Evolutionary conservation across 2,888 invertebrate species (phyloP), one percentile per base, ranked within the genome.

Genomic region (Phorcus lineatus): DNA sequence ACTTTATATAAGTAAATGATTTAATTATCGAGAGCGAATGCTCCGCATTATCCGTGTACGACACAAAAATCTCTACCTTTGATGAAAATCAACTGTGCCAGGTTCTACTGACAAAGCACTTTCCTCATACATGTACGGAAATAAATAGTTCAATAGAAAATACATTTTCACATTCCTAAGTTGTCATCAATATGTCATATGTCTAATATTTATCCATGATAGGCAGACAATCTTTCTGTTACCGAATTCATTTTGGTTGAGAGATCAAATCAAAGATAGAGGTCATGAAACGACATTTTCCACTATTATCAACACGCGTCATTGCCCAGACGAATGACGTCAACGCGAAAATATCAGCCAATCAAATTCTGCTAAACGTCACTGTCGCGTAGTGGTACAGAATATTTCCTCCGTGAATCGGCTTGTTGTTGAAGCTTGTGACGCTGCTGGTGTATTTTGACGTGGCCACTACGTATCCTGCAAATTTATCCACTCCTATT

Each of bases 401-500:
- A 84, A 78, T 74, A 81, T 74, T 80, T 67, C 79, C 76, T 52
- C 54, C 87, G 86, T 78, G 85, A 82, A 77, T 87, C 88, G 87
- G 84, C 86, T 85, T 88, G 89, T 88, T 88, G 87, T 88, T 90
- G 83, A 79, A 84, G 85, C 86, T 85, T 89, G 88, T 91, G 91
- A 91, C 91, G 90, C 90, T 89, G 87, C 86, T 88, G 88, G 88
- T 91, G 91, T 91, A 90, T 86, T 90, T 92, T 93, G 92, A 93
- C 92, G 92, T 93, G 92, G 92, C 93, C 89, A 90, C 92, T 97
- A 97, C 97, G 96, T 97, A 96, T 96, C 95, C 91, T 95, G 95
- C 95, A 95, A 95, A 95, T 95, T 96, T 96, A 96, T 96, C 96
- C 96, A 96, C 96, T 96, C 96, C 96, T 96, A 96, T 96, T 95